These are phyloP conservation scores for Linyphia triangularis DNA, from an alignment of 2,888 invertebrate genomes.

Conservation along the genomic window DNA sequence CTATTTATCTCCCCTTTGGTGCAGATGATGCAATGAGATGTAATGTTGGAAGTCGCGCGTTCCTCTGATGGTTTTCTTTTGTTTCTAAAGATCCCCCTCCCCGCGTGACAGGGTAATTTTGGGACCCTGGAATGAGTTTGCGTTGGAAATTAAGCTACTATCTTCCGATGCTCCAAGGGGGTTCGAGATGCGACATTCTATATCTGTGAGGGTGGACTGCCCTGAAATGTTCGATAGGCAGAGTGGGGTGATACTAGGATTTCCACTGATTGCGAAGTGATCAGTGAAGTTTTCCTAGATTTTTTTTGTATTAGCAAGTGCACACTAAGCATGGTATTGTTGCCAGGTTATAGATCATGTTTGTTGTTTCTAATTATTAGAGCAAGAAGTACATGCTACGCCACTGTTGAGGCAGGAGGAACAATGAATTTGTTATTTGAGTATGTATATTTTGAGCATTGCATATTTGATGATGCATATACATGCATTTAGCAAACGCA, in stretches of 20 bases:
- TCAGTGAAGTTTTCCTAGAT: background rate
- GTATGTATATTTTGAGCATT: no score
- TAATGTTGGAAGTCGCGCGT: slow-evolving; percentile 24
- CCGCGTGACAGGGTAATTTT: slow-evolving; percentile 9
- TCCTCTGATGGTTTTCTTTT: slow-evolving; percentile 48
- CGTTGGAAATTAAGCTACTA: slow-evolving; percentile 14
- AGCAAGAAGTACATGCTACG: no score
- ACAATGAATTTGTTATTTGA: no score
- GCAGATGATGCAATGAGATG: slow-evolving; percentile 13
- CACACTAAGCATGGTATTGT: no score
- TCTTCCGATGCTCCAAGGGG: background rate
- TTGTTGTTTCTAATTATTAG: no score
- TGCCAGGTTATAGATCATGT: no score
- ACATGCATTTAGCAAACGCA: no score
- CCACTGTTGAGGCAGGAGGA: no score
- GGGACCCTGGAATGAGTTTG: slow-evolving; percentile 24
- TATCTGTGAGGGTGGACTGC: background rate
- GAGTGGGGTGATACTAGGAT: background rate
- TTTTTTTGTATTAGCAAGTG: no score
- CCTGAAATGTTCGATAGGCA: background rate
- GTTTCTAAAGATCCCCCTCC: background rate
- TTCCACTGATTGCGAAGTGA: background rate
- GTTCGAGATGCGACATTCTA: background rate
- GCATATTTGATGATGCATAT: no score
- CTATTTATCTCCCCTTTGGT: slow-evolving; percentile 26